Evolutionary conservation across 2,113 vertebrate genomes (phyloP).

Genomic region (Cromileptes altivelis): DNA sequence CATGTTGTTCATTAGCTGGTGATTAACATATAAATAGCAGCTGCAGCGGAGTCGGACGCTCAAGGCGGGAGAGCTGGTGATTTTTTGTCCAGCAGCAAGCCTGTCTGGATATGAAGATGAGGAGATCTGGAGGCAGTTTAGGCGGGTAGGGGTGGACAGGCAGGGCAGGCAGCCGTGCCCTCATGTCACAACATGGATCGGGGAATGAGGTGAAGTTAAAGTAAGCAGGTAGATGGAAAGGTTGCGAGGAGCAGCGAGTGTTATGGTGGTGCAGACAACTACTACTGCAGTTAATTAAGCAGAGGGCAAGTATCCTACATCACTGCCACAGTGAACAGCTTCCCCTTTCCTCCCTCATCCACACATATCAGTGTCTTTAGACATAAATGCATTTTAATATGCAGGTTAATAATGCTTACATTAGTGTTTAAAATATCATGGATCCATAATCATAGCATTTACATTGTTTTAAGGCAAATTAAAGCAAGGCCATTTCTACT

Average conservation of each 20-base stretch:
- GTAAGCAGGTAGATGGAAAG: constrained; percentile 68
- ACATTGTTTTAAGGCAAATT: not conserved
- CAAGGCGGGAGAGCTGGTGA: constrained; percentile 53
- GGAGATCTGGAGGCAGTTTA: constrained; percentile 48
- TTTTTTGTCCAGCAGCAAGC: constrained; percentile 32
- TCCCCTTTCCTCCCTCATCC: not conserved
- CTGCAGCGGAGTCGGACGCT: constrained; percentile 58
- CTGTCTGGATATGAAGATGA: constrained; percentile 68
- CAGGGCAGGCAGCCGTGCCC: constrained; percentile 46
- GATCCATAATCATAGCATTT: not conserved
- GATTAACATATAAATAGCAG: constrained; percentile 73
- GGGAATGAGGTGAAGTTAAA: constrained; percentile 70
- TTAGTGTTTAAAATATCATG: constrained; percentile 1
- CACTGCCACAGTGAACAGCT: constrained; percentile 24
- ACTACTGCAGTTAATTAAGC: constrained; percentile 25
- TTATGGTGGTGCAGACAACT: constrained; percentile 37
- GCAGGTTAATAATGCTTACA: not conserved
- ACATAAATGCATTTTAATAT: constrained; percentile 1
- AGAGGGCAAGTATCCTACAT: constrained; percentile 14
- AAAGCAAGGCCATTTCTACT: not conserved
- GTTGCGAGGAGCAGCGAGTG: constrained; percentile 53
- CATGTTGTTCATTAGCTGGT: constrained; percentile 69
- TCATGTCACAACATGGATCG: constrained; percentile 55
- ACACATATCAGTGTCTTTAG: not conserved
- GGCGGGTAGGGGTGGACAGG: constrained; percentile 43